phyloP scores from a whole-genome alignment of 1,140 invertebrate species.

The Pseudomyrmex dendroicus region DNA sequence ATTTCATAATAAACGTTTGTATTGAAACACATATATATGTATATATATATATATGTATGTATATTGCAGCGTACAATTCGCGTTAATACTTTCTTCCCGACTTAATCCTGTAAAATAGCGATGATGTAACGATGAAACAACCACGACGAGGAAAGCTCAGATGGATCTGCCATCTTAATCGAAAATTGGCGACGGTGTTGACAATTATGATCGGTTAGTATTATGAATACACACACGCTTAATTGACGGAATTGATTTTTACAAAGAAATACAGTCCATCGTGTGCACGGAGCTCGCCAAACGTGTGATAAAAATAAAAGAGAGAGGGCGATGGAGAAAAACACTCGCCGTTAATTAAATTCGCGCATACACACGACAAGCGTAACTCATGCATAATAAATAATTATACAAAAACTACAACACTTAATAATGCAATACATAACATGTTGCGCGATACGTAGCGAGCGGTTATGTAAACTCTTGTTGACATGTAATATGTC shows the following conservation, averaged over 20 bases:
- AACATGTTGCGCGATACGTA: constrained; percentile 63
- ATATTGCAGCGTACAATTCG: constrained; percentile 24
- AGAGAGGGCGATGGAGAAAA: background rate
- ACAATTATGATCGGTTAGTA: background rate
- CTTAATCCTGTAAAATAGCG: constrained; percentile 36
- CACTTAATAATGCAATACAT: constrained; percentile 65
- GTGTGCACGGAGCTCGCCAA: constrained; percentile 44
- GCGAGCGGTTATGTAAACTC: constrained; percentile 67
- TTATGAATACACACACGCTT: background rate
- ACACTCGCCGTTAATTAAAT: constrained; percentile 15
- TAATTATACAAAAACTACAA: constrained; percentile 60
- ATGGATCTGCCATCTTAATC: background rate
- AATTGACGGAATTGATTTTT: constrained; percentile 50
- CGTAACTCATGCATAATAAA: constrained; percentile 65
- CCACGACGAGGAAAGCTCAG: background rate
- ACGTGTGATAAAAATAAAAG: constrained; percentile 19
- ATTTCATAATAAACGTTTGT: constrained; percentile 73
- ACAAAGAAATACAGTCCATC: constrained; percentile 29
- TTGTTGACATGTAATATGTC: constrained; percentile 80
- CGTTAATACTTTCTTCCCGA: constrained; percentile 68
- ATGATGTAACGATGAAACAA: background rate
- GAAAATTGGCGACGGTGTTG: background rate
- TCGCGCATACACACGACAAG: constrained; percentile 53
- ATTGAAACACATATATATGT: constrained; percentile 59
- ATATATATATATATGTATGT: constrained; percentile 10